Base-by-base conservation (phyloP, 2,113 vertebrate species). In the Neodontobutis hainanensis region DNA sequence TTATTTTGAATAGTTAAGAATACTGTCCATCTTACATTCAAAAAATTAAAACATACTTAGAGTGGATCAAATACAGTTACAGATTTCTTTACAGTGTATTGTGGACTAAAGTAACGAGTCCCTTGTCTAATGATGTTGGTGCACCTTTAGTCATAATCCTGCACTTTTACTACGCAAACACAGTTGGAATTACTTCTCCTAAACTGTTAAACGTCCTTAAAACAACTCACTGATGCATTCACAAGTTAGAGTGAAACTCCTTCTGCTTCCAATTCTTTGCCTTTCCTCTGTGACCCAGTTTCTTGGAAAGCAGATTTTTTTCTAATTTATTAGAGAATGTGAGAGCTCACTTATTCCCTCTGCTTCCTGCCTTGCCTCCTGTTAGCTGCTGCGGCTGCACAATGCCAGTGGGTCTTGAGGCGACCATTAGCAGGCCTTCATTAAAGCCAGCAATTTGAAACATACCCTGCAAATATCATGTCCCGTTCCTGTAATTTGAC, bases 211-310 rank as follows among this genome's bases (percentile, higher is more conserved):
- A 44, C 32, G 38, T 6, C 14, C 3, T 50, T 53, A 51, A 44
- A 76, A 38, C 66, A 43, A 27, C 7, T 10, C 53, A 49, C 52
- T 75, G 11, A 51, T 60, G 46, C 70, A 60, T 34, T 59, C 65
- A 52, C 57, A 76, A 57, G 61, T 45, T 47, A 27, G 44, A 16
- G 61, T 15, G 60, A 59, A 65, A 27, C 10, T 16, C 47, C 64
- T 62, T 60, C 72, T 78, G 61, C 72, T 79, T 72, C 78, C 50
- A 55, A 84, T 83, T 82, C 61, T 59, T 67, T 34, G 5, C 51
- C 40, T 62, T 47, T 48, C 78, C 48, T 64, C 65, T 38, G 42
- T 86, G 83, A 87, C 81, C 85, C 74, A 87, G 73, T 88, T 89
- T 87, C 81, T 69, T 63, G 38, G 70, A 79, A 81, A 81, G 70